Evolutionary conservation across 2,797 vertebrate genomes (phyloP), one percentile per base, ranked within the genome.

Genomic region (Galaxias olidus): DNA sequence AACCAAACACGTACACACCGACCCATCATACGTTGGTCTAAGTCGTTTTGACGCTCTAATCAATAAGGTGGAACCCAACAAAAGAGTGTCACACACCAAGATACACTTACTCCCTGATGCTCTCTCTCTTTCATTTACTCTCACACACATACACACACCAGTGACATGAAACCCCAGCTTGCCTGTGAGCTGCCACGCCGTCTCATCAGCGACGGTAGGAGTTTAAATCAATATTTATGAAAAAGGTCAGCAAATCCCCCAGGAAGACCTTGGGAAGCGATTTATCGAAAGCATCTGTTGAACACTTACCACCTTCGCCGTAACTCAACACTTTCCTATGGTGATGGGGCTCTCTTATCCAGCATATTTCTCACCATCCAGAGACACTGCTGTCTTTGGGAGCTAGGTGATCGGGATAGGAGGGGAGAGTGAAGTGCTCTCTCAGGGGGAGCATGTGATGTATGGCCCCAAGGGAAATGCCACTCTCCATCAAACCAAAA

Each of bases 161-260:
- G 14, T 5, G 18, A 30, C 20, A 63, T 47, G 11, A 64, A 76
- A 46, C 44, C 54, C 48, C 10, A 15, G 15, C 20, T 50, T 42
- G 48, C 14, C 46, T 11, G 10, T 50, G 62, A 66, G 41, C 60
- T 6, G 43, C 20, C n/a, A 1, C 13, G 5, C 41, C 46, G 10
- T 1, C n/a, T 30, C 53, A 9, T 58, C 62, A 13, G 5, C 8
- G 13, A 40, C 42, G 48, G 8, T 42, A 43, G 17, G 15, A 41
- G 41, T 54, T 58, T 4, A 64, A 60, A 40, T 53, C 1, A 18
- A 56, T 41, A 13, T 61, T 42, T 0, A 66, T 73, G 69, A 71
- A 11, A 50, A 66, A 76, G 72, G 12, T 4, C 9, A 55, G 15
- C 3, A 63, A 54, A 63, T 61, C 56, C 60, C 60, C 63, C 8